Evolutionary conservation across 2,888 invertebrate species (phyloP).

Genomic region (Apodemia arnacis): DNA sequence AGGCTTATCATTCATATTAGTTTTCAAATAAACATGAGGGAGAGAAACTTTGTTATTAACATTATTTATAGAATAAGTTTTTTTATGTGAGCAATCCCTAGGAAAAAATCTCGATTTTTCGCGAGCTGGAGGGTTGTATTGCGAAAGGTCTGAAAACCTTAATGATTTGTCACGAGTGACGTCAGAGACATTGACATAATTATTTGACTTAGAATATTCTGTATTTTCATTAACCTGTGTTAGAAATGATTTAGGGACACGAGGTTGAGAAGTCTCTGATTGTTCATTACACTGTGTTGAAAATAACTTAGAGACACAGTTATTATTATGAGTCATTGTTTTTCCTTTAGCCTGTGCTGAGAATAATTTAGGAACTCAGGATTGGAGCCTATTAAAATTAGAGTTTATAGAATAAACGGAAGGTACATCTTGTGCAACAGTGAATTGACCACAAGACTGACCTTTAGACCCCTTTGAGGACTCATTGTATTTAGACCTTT

Average conservation of each 20-base stretch:
- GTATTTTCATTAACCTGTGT: background rate
- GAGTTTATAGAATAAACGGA: background rate
- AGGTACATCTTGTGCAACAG: conserved; percentile 12
- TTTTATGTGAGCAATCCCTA: background rate
- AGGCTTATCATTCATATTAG: conserved; percentile 1
- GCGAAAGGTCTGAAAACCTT: background rate
- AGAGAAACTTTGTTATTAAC: conserved; percentile 5
- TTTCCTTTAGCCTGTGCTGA: background rate
- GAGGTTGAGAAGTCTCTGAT: conserved; percentile 6
- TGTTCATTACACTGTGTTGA: background rate
- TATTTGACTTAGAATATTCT: background rate
- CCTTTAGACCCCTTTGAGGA: background rate
- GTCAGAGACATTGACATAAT: background rate
- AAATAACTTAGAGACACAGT: background rate
- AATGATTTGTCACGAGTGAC: background rate
- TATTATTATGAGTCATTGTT: background rate
- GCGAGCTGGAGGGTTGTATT: background rate
- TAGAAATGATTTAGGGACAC: background rate
- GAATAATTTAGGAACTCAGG: conserved; percentile 2
- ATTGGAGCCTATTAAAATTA: conserved; percentile 14
- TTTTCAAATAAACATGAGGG: background rate
- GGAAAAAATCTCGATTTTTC: background rate
- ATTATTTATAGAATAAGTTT: background rate
- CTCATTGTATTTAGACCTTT: background rate
- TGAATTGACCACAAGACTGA: conserved; percentile 11